These are phyloP conservation scores for Cryptotermes secundus DNA, from an alignment of 1,140 invertebrate genomes.

Conservation along the genomic window DNA sequence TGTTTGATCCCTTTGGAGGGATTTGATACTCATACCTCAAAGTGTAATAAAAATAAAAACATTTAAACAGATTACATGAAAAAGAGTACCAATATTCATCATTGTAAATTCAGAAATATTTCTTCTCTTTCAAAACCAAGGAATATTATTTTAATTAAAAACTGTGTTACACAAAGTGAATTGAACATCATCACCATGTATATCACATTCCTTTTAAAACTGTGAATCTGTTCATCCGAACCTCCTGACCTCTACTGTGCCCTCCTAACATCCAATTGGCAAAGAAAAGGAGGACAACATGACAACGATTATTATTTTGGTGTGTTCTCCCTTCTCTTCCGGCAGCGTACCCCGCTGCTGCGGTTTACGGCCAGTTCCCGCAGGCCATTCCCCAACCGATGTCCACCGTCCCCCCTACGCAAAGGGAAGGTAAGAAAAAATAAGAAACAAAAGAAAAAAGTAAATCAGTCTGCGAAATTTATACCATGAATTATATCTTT, in stretches of 20 bases:
- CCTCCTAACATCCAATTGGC: neutral
- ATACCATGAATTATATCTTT: neutral
- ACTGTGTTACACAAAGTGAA: too few relatives aligned
- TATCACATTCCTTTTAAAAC: too few relatives aligned
- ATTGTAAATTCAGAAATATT: too few relatives aligned
- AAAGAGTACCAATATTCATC: too few relatives aligned
- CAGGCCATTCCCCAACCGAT: constrained; percentile 91
- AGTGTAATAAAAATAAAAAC: too few relatives aligned
- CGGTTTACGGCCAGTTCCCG: constrained; percentile 93
- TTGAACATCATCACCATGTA: too few relatives aligned
- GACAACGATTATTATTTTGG: constrained; percentile 45
- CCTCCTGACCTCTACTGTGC: neutral
- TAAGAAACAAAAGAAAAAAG: neutral
- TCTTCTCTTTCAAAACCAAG: too few relatives aligned
- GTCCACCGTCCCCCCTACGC: constrained; percentile 83
- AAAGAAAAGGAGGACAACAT: constrained; percentile 12
- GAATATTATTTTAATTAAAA: too few relatives aligned
- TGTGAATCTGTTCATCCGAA: neutral
- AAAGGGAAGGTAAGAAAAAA: constrained; percentile 89
- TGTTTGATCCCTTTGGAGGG: too few relatives aligned
- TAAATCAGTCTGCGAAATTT: constrained; percentile 17
- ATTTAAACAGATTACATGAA: too few relatives aligned
- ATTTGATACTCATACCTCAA: too few relatives aligned
- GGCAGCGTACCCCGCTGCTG: constrained; percentile 91
- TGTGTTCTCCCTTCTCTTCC: constrained; percentile 44